Base-by-base conservation (phyloP, 37 sponge, comb jelly and placozoan species). In the Crambe crambe region DNA sequence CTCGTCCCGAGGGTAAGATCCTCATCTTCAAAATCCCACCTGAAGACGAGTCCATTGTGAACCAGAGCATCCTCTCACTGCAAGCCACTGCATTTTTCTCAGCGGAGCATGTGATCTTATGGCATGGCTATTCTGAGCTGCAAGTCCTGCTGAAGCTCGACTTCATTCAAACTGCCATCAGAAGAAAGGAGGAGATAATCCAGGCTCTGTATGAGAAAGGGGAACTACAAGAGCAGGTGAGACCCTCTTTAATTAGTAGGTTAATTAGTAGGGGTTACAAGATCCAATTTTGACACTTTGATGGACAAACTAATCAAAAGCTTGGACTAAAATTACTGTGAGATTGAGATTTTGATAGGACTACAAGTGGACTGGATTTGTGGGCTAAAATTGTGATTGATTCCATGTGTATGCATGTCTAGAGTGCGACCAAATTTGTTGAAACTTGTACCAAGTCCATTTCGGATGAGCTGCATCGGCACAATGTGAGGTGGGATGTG, bases 91-190 rank as follows among this genome's bases (percentile, higher is more conserved):
- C 82, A 37, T 63, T 70, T n/a, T 25, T 57, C 8, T 38, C 75
- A 61, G 70, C 72, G 21, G 59, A 70, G 37, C 78, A 56, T 2
- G 0, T 71, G 34, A 40, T 85, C 0, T 29, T 81, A 47, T 88
- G 88, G 88, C 72, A 81, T 40, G 77, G 12, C 37, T 77, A 42
- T 68, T 77, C 83, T 30, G 77, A 82, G 34, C 47, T 88, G 20
- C 77, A 75, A 38, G 54, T 88, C 15, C 71, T 88, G 37, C 44
- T 77, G 42, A 32, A 47, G 43, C 10, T 88, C 29, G 88, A 88
- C 66, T 73, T 88, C 58, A 22, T 63, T 34, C 61, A 72, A 41
- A 82, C 88, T 26, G 88, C 88, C 18, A 15, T 42, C 0, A 75
- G 47, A 39, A 60, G 72, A 42, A 88, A 77, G 54, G 88, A 88